Base-by-base conservation (phyloP, 1,140 invertebrate genomes). In the Apis florea region DNA sequence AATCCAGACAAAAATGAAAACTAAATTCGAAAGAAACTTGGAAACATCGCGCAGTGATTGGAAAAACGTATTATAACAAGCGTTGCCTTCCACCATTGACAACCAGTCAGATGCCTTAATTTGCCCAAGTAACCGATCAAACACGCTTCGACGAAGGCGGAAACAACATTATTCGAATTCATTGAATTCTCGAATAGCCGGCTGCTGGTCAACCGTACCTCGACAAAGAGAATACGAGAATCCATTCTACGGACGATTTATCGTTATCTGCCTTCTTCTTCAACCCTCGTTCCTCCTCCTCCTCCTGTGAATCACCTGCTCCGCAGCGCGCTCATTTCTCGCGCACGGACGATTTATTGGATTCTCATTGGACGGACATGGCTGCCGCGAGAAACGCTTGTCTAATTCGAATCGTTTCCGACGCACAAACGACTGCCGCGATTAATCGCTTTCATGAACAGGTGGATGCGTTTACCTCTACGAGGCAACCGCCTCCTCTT, bases 381-480 rank as follows among this genome's bases (percentile, higher is more conserved):
- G 67, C 70, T 26, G 73, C 61, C 78, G 59, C 82, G 73, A 86
- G 85, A 81, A 72, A 79, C 67, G 73, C 59, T 40, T 79, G 77
- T 81, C 81, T 86, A 86, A 87, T 87, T 87, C 84, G 84, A 87
- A 86, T 87, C 85, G 84, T 70, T 84, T 76, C 58, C 77, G 72
- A 87, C 67, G 82, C 68, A 83, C 85, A 77, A 81, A 81, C 77
- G 82, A 61, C 26, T 64, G 63, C 58, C 63, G 67, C 61, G 85
- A 87, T 87, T 84, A 86, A 87, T 87, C 85, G 85, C 77, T 86
- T 87, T 86, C 85, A 73, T 76, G 81, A 87, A 87, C 85, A 82
- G 79, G 79, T 85, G 79, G 79, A 85, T 83, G 79, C 47, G 85
- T 79, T 40, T 40, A 40, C 31, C 31, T 76, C 64, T 31, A 74